A percentile compares a stretch with the other conserved stretches of the same genome.
Conservation (phyloP, 2,797 vertebrate genomes). For the Mareca strepera region DNA sequence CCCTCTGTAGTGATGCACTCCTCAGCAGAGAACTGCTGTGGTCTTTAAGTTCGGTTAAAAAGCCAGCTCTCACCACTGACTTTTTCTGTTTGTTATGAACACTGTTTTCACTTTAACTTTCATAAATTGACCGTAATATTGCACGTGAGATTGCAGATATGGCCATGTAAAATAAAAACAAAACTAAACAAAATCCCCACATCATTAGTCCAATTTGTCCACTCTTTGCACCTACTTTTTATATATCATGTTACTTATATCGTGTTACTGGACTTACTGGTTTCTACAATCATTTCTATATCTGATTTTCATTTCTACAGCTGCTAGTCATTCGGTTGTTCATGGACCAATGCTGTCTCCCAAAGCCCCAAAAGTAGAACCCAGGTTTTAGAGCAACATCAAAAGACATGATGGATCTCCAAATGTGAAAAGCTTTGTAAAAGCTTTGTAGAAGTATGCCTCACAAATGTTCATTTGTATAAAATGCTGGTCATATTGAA, state of each 20-base stretch:
- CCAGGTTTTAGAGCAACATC: not conserved
- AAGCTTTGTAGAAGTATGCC: not conserved
- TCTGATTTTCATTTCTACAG: not conserved
- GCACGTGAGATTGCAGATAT: not conserved
- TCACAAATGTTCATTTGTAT: not conserved
- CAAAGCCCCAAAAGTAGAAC: not conserved
- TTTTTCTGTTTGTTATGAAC: not conserved
- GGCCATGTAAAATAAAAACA: not conserved
- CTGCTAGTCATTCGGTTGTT: not conserved
- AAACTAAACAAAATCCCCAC: accelerated
- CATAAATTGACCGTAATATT: not conserved
- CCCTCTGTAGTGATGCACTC: not conserved
- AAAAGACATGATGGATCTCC: not conserved
- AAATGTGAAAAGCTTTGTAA: not conserved
- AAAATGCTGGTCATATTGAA: not conserved
- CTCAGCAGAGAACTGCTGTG: accelerated
- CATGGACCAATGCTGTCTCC: accelerated
- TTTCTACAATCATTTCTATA: not conserved
- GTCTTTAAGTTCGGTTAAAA: not conserved
- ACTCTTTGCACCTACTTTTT: not conserved
- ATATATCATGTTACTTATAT: not conserved
- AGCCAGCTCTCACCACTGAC: not conserved
- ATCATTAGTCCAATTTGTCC: not conserved
- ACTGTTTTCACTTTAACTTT: not conserved
- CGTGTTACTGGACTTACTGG: not conserved